A percentile compares a stretch with the other conserved stretches of the same genome.
phyloP scores from a whole-genome alignment of 2,113 vertebrate species.

The Meleagris gallopavo region DNA sequence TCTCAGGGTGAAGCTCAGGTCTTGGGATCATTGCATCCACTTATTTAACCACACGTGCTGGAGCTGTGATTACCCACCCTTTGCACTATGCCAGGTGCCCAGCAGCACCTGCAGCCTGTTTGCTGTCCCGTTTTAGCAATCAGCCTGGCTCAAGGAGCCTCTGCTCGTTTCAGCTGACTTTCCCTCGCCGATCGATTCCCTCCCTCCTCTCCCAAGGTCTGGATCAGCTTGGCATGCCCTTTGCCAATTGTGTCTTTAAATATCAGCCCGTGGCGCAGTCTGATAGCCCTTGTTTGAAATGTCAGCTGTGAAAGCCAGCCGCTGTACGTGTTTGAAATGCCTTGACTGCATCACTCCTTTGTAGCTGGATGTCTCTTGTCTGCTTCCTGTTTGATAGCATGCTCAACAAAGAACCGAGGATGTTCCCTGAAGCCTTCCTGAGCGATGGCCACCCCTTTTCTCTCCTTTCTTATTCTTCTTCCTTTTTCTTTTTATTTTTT shows the following conservation, averaged over 20 bases:
- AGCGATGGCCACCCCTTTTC: constrained; percentile 12
- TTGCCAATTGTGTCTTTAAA: constrained; percentile 65
- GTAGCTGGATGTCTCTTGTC: constrained; percentile 64
- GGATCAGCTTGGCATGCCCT: constrained; percentile 33
- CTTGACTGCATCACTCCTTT: constrained; percentile 51
- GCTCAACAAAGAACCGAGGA: constrained; percentile 54
- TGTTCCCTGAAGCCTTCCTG: constrained; percentile 58
- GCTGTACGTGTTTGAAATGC: constrained; percentile 65
- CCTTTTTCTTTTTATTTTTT: background rate
- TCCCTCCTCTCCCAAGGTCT: background rate
- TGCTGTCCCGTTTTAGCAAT: background rate
- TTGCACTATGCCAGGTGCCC: background rate
- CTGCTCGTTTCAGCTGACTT: background rate
- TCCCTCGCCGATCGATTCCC: background rate
- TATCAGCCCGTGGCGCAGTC: constrained; percentile 10
- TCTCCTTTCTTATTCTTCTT: background rate
- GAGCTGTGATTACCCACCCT: background rate
- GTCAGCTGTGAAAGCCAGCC: constrained; percentile 37
- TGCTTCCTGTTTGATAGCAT: constrained; percentile 68
- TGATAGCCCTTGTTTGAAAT: constrained; percentile 58
- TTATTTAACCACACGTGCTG: background rate
- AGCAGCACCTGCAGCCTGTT: background rate
- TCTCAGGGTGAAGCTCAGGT: background rate
- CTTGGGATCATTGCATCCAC: background rate
- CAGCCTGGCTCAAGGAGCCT: background rate